Evolutionary conservation across 2,113 vertebrate genomes (phyloP).

Genomic region (Cyanoramphus novaezelandiae): DNA sequence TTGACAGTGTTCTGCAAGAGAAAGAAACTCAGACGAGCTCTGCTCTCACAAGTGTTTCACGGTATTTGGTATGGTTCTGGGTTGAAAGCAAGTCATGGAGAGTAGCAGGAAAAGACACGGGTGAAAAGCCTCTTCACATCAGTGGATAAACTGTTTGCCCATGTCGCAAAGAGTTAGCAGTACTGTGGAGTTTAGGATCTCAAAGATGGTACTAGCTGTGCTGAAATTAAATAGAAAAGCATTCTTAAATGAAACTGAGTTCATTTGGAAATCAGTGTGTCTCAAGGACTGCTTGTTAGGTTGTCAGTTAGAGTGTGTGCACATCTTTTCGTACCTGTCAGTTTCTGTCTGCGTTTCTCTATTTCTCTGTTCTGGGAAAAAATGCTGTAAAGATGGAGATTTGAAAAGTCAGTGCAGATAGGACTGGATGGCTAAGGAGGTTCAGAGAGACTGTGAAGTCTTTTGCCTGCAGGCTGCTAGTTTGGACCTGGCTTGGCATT

Average conservation of each 20-base stretch:
- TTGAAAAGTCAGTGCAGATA: not conserved
- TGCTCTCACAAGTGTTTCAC: not conserved
- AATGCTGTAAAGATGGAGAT: not conserved
- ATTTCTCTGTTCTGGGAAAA: not conserved
- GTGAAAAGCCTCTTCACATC: conserved; percentile 9
- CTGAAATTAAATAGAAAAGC: not conserved
- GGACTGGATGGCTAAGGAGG: not conserved
- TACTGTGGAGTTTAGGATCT: not conserved
- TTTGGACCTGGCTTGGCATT: not conserved
- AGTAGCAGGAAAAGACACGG: not conserved
- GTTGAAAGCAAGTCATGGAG: not conserved
- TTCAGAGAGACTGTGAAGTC: not conserved
- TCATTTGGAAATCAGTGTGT: not conserved
- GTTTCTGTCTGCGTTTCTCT: not conserved
- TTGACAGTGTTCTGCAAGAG: conserved; percentile 30
- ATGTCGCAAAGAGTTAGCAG: not conserved
- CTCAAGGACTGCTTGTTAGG: not conserved
- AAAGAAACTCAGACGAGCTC: conserved; percentile 9
- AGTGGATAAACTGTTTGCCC: not conserved
- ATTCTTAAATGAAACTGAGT: not conserved
- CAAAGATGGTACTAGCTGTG: not conserved
- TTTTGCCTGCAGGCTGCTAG: not conserved
- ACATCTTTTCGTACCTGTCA: not conserved
- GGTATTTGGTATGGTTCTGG: conserved; percentile 5
- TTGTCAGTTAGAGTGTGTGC: not conserved